Evolutionary conservation across 2,888 invertebrate species (phyloP), one percentile per base, ranked within the genome.

Genomic region (Melanotus villosus): DNA sequence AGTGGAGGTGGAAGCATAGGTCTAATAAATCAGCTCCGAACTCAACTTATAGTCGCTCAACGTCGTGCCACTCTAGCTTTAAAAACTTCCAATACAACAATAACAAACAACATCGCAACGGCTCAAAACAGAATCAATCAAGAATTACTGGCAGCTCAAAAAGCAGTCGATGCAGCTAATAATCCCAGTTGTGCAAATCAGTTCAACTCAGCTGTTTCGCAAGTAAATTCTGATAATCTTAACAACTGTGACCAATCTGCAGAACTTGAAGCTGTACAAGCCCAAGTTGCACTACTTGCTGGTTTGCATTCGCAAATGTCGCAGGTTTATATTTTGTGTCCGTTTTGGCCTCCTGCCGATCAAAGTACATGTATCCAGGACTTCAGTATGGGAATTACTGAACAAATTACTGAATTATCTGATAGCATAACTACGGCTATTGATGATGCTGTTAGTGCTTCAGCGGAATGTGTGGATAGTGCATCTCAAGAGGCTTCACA

Each of bases 21-120:
- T 1, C 0, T 14, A 9, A 19, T 43, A 1, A 43, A 54, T 7
- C 41, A 64, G 10, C 30, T 38, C 0, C 54, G 64, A 10, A n/a
- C 2, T 2, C 18, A 54, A 32, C 4, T 64, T 0, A 12, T 52
- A 9, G 1, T 12, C 0, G 30, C 64, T 0, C 30, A 43, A n/a
- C 16, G 6, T n/a, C 30, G 54, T 19, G 43, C 14, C 6, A 54
- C 26, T 5, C 1, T 23, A 1, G 54, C 54, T 0, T 14, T 21
- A 4, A 23, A 43, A 3, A 23, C 38, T 10, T 30, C 64, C 3
- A 64, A 64, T 26, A 43, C 64, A 0, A 64, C 64, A 6, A 64
- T 64, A 3, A 12, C 18, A 4, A 64, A 56, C 30, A 54, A 54
- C 21, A 56, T 64, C 5, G 54, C 16, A 16, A 18, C 43, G 3